phyloP scores from a whole-genome alignment of 1,140 invertebrate genomes.

The Pogonomyrmex barbatus region DNA sequence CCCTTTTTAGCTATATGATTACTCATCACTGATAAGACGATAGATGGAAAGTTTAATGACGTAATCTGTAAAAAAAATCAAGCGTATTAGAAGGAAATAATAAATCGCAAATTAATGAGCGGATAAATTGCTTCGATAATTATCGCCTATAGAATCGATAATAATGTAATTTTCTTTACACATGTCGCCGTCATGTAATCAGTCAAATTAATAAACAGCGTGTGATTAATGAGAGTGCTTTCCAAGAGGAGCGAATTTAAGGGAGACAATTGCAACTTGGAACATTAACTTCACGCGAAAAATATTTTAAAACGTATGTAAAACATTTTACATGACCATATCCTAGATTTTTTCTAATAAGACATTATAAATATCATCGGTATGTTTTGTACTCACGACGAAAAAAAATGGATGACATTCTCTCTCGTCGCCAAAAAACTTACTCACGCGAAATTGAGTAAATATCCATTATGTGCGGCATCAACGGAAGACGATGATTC shows the following conservation, averaged over 20 bases:
- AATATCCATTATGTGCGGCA: neutral
- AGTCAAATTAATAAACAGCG: neutral
- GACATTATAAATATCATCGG: no score
- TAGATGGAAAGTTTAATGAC: neutral
- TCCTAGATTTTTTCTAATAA: neutral
- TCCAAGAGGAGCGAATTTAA: neutral
- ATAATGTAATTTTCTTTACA: conserved; percentile 26
- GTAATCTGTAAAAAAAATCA: conserved; percentile 38
- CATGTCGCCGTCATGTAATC: neutral
- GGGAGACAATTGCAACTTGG: neutral
- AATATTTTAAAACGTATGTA: neutral
- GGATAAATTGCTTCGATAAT: neutral
- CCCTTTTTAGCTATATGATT: neutral
- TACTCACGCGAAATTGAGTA: neutral
- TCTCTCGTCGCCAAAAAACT: neutral
- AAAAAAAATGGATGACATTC: neutral
- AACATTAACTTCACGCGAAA: neutral
- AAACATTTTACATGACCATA: neutral
- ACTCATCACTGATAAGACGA: neutral
- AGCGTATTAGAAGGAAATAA: neutral
- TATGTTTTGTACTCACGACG: neutral
- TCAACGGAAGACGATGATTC: neutral
- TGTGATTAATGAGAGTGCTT: neutral
- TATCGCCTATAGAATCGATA: neutral
- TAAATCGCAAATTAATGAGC: conserved; percentile 16